Percentiles rank a stretch among this genome's conserved stretches.
phyloP scores from a whole-genome alignment of 2,113 vertebrate genomes.

The Pionites leucogaster region DNA sequence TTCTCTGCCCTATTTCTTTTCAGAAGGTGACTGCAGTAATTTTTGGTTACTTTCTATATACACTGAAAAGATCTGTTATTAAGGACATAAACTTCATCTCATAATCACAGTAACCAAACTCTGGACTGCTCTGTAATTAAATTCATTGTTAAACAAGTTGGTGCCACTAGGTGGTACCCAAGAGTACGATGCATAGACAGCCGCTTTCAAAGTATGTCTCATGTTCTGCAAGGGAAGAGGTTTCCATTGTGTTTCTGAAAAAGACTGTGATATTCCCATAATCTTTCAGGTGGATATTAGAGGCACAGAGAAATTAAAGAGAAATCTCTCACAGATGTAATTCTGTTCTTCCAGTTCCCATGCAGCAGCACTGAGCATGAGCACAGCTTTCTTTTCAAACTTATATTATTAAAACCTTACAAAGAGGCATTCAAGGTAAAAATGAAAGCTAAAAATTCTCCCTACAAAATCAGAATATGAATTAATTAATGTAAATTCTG shows the following conservation, averaged over 20 bases:
- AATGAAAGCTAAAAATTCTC: not conserved
- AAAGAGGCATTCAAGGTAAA: not conserved
- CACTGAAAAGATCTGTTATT: not conserved
- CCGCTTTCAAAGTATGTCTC: not conserved
- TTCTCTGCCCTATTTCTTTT: not conserved
- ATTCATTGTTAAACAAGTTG: not conserved
- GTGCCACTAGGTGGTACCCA: slow-evolving; percentile 64
- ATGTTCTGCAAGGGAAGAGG: not conserved
- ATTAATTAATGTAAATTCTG: not conserved
- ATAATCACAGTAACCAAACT: not conserved
- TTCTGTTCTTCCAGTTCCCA: not conserved
- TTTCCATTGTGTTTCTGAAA: not conserved
- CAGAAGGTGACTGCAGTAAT: not conserved
- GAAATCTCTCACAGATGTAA: not conserved
- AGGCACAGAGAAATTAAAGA: not conserved
- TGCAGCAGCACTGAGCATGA: not conserved
- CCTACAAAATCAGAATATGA: not conserved
- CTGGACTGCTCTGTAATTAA: not conserved
- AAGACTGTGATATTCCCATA: not conserved
- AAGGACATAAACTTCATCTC: not conserved
- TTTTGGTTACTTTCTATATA: not conserved
- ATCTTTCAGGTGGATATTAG: not conserved
- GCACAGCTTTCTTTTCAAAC: not conserved
- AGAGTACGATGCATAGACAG: slow-evolving; percentile 30
- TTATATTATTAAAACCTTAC: not conserved